A percentile compares a stretch with the other conserved stretches of the same genome.
Evolutionary conservation across 2,113 vertebrate species (phyloP).

Genomic region (Leptobrachium ailaonicum): DNA sequence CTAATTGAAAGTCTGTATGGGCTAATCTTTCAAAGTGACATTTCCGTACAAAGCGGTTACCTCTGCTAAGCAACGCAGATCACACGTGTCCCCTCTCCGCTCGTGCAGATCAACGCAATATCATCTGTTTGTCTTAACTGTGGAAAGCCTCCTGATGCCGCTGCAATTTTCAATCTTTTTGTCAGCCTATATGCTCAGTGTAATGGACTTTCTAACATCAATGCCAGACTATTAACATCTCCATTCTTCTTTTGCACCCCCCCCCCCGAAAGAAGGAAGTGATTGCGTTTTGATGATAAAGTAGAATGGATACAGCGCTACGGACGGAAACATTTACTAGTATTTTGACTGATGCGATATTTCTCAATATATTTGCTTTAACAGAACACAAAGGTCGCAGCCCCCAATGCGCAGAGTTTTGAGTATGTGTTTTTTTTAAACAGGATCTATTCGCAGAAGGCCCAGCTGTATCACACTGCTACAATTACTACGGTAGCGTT

Average conservation of each 20-base stretch:
- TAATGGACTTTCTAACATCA: background rate
- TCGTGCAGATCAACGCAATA: constrained; percentile 5
- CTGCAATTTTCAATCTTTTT: constrained; percentile 1
- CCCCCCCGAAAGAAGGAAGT: too few species aligned
- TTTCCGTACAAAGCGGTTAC: constrained; percentile 14
- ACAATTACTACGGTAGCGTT: too few species aligned
- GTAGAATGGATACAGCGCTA: too few species aligned
- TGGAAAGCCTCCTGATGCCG: background rate
- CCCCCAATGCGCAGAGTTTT: too few species aligned
- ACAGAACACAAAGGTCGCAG: too few species aligned
- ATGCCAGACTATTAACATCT: background rate
- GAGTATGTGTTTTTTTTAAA: too few species aligned
- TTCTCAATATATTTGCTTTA: too few species aligned
- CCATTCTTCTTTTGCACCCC: background rate
- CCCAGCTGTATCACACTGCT: too few species aligned
- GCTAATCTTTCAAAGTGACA: constrained; percentile 34
- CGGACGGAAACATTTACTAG: too few species aligned
- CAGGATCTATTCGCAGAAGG: too few species aligned
- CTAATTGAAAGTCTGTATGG: constrained; percentile 28
- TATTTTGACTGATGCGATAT: too few species aligned
- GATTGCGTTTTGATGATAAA: too few species aligned
- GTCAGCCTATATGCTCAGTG: background rate
- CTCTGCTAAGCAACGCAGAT: constrained; percentile 15
- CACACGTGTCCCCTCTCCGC: constrained; percentile 11
- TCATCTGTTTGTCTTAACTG: background rate